These are phyloP conservation scores for Hirudinaria manillensis DNA, from an alignment of 2,888 invertebrate genomes.

Conservation along the genomic window DNA sequence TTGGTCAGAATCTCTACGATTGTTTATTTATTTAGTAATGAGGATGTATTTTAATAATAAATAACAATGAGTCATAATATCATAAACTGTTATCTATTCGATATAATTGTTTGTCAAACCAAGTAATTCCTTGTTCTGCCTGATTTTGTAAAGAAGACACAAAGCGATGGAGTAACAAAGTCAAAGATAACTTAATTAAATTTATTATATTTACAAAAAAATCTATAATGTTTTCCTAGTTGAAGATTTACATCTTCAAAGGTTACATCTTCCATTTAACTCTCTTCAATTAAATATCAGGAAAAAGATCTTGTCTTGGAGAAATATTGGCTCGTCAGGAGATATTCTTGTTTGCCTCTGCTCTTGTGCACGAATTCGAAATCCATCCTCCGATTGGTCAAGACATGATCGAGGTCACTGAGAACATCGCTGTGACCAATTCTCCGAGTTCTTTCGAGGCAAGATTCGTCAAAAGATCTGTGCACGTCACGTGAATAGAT, in stretches of 20 bases:
- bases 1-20: constrained; percentile 19
- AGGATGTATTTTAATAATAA: no score
- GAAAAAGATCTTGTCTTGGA: constrained; percentile 21
- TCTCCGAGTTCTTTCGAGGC: not conserved
- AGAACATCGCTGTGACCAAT: not conserved
- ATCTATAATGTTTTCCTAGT: no score
- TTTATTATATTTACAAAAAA: not conserved
- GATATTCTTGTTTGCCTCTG: constrained; percentile 17
- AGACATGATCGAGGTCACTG: constrained; percentile 2
- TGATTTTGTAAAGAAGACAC: no score
- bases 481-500: not conserved
- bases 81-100: no score
- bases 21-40: not conserved
- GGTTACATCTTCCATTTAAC: not conserved
- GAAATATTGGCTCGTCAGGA: constrained; percentile 23
- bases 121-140: no score
- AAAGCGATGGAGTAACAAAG: not conserved
- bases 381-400: constrained; percentile 18
- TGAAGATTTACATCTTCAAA: no score
- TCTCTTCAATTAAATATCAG: not conserved
- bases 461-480: constrained; percentile 1
- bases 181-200: not conserved
- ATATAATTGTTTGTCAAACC: no score
- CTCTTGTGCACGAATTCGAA: constrained; percentile 11
- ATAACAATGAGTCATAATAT: no score